Conservation (phyloP, 2,113 vertebrate genomes). For the Passer montanus region DNA sequence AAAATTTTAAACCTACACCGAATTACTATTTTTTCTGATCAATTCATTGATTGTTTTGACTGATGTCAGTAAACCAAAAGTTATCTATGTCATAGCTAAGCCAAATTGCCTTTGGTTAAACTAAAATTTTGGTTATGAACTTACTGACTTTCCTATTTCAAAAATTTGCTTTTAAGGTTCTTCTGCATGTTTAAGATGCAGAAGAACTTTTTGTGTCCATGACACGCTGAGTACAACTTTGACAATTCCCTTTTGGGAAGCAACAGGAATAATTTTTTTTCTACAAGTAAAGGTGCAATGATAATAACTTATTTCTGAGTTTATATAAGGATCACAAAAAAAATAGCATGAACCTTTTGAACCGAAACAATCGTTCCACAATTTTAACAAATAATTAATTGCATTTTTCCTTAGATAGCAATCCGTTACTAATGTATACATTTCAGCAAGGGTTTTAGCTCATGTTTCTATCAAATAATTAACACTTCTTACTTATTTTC, state of each 20-base stretch:
- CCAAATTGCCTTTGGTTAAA: background rate
- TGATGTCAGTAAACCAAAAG: background rate
- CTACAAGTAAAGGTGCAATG: background rate
- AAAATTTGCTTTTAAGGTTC: background rate
- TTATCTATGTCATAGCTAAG: background rate
- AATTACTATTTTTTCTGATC: background rate
- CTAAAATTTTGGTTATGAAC: background rate
- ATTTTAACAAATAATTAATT: background rate
- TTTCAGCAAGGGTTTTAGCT: slow-evolving; percentile 43
- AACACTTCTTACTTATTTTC: slow-evolving; percentile 27
- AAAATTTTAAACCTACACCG: background rate
- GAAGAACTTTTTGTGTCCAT: background rate
- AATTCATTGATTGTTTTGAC: background rate
- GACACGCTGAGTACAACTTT: background rate
- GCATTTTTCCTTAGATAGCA: background rate
- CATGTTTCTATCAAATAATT: slow-evolving; percentile 50
- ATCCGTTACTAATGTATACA: background rate
- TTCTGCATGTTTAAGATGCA: background rate
- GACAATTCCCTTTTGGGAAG: background rate
- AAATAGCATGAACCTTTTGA: background rate
- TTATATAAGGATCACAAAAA: background rate
- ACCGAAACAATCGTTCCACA: background rate
- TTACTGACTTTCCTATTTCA: background rate
- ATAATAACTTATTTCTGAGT: background rate
- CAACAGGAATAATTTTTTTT: background rate